phyloP scores from a whole-genome alignment of 2,797 vertebrate genomes.

The Erethizon dorsatum region DNA sequence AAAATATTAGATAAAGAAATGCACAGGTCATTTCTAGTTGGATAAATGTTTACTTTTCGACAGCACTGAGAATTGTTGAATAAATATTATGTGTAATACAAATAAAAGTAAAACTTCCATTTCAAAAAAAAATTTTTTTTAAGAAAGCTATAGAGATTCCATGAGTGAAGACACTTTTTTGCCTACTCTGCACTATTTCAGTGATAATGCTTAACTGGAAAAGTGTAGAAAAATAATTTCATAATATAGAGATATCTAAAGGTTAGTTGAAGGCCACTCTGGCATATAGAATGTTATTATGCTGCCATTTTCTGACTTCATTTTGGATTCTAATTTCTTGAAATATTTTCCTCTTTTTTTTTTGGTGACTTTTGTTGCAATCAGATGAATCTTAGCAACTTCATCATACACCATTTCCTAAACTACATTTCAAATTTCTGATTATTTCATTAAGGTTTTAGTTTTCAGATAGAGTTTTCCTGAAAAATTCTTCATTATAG shows the following conservation, averaged over 20 bases:
- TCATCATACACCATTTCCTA: not conserved
- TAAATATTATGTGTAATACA: not conserved
- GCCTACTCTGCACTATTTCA: constrained; percentile 33
- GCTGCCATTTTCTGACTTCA: not conserved
- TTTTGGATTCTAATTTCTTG: constrained; percentile 28
- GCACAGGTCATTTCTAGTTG: not conserved
- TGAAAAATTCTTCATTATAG: not conserved
- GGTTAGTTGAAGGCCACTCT: constrained; percentile 55
- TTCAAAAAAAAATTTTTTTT: constrained; percentile 4
- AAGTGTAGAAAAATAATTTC: constrained; percentile 22
- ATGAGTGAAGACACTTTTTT: not conserved
- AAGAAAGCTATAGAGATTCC: constrained; percentile 19
- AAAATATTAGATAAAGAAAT: constrained; percentile 9
- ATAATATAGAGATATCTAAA: constrained; percentile 23
- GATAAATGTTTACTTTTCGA: constrained; percentile 25
- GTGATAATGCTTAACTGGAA: constrained; percentile 32
- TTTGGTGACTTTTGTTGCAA: constrained; percentile 49
- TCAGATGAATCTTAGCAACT: constrained; percentile 6
- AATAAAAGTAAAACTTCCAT: not conserved
- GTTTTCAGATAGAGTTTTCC: not conserved
- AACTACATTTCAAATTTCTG: not conserved
- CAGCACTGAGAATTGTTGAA: not conserved
- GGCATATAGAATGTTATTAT: constrained; percentile 55
- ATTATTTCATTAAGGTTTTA: not conserved
- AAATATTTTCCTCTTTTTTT: constrained; percentile 21